Percentiles rank a stretch among this genome's conserved stretches.
Conservation (phyloP, 2,797 vertebrate genomes). For the Xyrichtys novacula region DNA sequence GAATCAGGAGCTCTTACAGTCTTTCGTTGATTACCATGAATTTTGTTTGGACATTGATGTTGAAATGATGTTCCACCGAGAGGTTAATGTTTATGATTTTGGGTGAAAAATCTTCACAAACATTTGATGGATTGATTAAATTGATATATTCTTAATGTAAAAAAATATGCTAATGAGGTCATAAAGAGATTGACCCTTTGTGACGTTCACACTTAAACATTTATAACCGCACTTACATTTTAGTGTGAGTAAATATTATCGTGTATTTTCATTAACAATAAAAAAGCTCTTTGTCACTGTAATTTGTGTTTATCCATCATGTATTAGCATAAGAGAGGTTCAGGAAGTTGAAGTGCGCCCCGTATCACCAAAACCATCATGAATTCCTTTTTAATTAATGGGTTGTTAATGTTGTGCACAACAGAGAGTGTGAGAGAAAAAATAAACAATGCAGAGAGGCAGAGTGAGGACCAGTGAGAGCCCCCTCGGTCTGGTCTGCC, state of each 20-base stretch:
- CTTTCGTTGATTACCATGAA: too few relatives aligned
- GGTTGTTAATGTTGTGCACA: constrained; percentile 11
- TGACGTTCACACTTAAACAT: constrained; percentile 16
- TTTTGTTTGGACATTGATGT: too few relatives aligned
- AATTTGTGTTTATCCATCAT: background rate
- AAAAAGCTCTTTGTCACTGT: background rate
- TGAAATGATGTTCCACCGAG: too few relatives aligned
- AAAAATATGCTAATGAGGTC: too few relatives aligned
- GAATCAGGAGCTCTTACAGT: too few relatives aligned
- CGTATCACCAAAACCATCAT: constrained; percentile 5
- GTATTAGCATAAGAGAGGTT: background rate
- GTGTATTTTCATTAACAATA: constrained; percentile 1
- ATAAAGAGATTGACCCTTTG: background rate
- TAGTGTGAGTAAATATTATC: background rate
- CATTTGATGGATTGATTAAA: too few relatives aligned
- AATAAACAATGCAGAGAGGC: constrained; percentile 34
- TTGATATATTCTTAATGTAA: too few relatives aligned
- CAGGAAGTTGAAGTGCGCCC: constrained; percentile 2
- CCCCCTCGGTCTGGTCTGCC: constrained; percentile 58
- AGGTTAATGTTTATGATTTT: too few relatives aligned
- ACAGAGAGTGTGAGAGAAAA: constrained; percentile 29
- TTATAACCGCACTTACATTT: constrained; percentile 24
- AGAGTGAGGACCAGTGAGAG: constrained; percentile 43
- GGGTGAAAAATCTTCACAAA: too few relatives aligned
- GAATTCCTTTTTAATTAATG: constrained; percentile 39